Percentiles rank a stretch among this genome's conserved stretches.
Evolutionary conservation across 2,797 vertebrate genomes (phyloP).

Genomic region (Capromys pilorides): DNA sequence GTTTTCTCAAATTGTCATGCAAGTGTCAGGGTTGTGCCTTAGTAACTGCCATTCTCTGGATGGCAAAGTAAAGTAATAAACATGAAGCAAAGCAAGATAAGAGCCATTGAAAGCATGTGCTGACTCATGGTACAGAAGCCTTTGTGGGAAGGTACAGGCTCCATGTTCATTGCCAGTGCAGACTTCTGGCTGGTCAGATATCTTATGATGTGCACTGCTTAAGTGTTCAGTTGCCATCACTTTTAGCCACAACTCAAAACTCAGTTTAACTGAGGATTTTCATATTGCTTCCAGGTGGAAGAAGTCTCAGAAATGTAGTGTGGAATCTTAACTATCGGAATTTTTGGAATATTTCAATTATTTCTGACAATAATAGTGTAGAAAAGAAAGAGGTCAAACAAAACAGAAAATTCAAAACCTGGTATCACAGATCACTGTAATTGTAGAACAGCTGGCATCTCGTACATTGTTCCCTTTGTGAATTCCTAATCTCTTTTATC

Average conservation of each 20-base stretch:
- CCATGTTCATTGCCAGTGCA: not conserved
- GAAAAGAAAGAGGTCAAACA: conserved; percentile 9
- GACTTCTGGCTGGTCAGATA: not conserved
- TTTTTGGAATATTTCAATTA: not conserved
- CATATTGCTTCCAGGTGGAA: not conserved
- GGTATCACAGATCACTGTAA: not conserved
- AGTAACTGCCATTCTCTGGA: not conserved
- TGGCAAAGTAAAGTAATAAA: not conserved
- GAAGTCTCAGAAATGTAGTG: not conserved
- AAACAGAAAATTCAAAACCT: not conserved
- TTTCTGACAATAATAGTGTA: not conserved
- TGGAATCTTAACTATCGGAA: not conserved
- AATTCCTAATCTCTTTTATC: not conserved
- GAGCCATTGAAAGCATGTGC: not conserved
- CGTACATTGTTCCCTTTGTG: not conserved
- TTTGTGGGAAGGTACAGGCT: not conserved
- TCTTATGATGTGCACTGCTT: not conserved
- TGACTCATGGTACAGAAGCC: not conserved
- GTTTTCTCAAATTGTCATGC: not conserved
- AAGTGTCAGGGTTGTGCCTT: not conserved
- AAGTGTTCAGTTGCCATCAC: not conserved
- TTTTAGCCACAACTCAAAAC: not conserved
- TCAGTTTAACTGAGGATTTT: not conserved
- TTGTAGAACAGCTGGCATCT: not conserved
- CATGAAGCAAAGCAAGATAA: not conserved